Base-by-base conservation (phyloP, 2,888 invertebrate species). In the Microctonus brassicae region DNA sequence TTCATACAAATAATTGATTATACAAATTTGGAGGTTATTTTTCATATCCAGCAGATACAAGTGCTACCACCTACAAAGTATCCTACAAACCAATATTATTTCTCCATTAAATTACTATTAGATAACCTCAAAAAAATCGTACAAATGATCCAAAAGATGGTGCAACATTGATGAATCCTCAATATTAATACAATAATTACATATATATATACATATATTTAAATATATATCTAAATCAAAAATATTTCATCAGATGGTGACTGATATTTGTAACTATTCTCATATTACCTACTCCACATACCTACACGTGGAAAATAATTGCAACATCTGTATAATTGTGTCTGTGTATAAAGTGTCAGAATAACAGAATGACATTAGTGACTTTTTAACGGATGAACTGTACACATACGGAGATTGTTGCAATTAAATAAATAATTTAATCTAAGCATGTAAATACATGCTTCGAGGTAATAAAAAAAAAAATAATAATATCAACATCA, bases 391-490 rank as follows among this genome's bases (percentile, higher is more conserved):
- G 39, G 0, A 62, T 24, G 20, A 55, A 66, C 57, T 57, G 55
- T 26, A 22, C 17, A 17, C 17, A n/a, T n/a, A n/a, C n/a, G 17
- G 57, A 36, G 36, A 42, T 65, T 52, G 22, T 36, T n/a, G n/a
- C n/a, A n/a, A 55, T 20, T 39, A 24, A 52, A 57, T 52, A 72
- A 22, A 58, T 66, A 42, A 69, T 74, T 64, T 72, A 57, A 71
- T 69, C 71, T 68, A 70, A 74, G 75, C 69, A 77, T 77, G 77
- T 76, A 64, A 77, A 75, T 69, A 62, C 61, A 61, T 39, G 61
- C 36, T 52, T 70, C 69, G 60, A 60, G 60, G 60, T 60, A 60
- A 13, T 33, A 69, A 74, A 69, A 73, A 73, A 70, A 73, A 68
- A 39, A 22, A 34, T 17, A 17, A n/a, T 29, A 11, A 57, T n/a